These are phyloP conservation scores for Echinometra lucunter DNA, from an alignment of 53 echinoderm and acorn worm species.

Conservation along the genomic window DNA sequence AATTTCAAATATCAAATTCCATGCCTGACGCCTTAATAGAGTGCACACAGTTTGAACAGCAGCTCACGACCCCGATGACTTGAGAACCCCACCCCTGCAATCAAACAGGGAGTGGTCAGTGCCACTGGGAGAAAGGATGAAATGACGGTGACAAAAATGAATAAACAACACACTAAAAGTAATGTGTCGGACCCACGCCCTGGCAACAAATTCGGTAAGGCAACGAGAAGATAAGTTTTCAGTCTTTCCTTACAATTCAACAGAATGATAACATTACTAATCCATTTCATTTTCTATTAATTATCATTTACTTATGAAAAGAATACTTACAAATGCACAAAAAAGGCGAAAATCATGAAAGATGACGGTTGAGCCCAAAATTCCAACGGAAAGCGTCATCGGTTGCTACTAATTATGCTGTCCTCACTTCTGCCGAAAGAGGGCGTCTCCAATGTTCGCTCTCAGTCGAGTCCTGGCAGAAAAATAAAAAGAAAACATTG, in stretches of 20 bases:
- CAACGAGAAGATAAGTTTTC: neutral
- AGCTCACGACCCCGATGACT: neutral
- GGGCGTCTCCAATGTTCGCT: neutral
- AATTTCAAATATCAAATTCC: too few relatives aligned
- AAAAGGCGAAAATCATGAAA: neutral
- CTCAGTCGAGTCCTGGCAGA: too few relatives aligned
- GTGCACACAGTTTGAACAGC: neutral
- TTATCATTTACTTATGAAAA: neutral
- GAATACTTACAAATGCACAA: neutral
- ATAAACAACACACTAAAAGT: neutral
- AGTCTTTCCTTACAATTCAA: neutral
- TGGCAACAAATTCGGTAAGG: neutral
- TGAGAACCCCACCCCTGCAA: neutral
- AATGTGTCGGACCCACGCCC: slow-evolving; percentile 21
- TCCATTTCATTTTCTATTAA: neutral
- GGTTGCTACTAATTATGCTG: neutral
- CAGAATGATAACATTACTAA: neutral
- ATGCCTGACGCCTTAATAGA: too few relatives aligned
- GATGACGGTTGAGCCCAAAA: neutral
- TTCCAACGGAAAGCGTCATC: slow-evolving; percentile 49
- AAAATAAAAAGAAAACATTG: too few relatives aligned
- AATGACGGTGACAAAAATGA: neutral
- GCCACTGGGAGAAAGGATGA: too few relatives aligned
- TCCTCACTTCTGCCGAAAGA: neutral
- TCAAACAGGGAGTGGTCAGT: too few relatives aligned